Base-by-base conservation (phyloP, 2,797 vertebrate genomes). In the Orientallactaga sibirica region DNA sequence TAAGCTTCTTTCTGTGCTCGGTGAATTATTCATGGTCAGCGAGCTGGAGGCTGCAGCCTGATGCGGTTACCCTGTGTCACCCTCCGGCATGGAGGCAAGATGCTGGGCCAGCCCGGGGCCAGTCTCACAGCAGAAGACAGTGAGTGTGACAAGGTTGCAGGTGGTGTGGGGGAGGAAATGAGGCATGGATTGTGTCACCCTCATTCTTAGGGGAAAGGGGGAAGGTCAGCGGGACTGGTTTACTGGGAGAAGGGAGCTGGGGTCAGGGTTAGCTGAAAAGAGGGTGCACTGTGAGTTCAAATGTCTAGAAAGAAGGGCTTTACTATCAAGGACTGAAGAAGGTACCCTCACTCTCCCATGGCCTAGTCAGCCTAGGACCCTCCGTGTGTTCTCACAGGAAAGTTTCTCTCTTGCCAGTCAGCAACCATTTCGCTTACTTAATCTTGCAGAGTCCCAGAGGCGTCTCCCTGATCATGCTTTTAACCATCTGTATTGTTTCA, bases 11-110 rank as follows among this genome's bases (percentile, higher is more conserved):
- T 96, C 97, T 97, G 29, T 1, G 62, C 75, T 73, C 81, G 73
- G 67, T 98, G 96, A 97, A 97, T 98, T 96, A 97, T 97, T 97
- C 62, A 98, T 33, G 9, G 55, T 58, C 62, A 86, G 68, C 84
- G 85, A 25, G 85, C 33, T 61, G 67, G 76, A 96, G 93, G 89
- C 95, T 73, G 33, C 55, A 12, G 82, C 80, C 86, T 0, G 79
- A 33, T 2, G 14, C 9, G 0, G n/a, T 84, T 92, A 58, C 52
- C 84, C 71, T 48, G 74, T 82, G 2, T 0, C 2, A 6, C 5
- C 22, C 83, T 68, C 7, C 66, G 67, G 18, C 19, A 0, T 41
- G 37, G 87, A 16, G 41, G 73, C 2, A 73, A 15, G 52, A 88
- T 62, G 6, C n/a, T 80, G 92, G 27, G 41, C 18, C 78, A 41